These are phyloP conservation scores for Drosophila kuntzei DNA, from an alignment of 2,888 invertebrate species.

Conservation along the genomic window DNA sequence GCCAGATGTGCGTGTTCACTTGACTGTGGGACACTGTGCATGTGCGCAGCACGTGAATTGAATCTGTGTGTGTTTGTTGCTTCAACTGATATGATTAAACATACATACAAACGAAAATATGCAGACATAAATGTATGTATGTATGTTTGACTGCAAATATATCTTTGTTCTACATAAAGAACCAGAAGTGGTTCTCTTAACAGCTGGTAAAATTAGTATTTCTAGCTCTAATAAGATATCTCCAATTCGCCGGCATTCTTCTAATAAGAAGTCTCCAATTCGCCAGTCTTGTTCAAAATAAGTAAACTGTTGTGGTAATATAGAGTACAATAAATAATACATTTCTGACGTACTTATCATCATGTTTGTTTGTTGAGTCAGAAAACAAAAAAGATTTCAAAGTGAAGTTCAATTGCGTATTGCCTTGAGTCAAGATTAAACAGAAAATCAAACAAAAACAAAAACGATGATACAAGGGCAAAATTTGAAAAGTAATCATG, in stretches of 20 bases:
- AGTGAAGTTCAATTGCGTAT: slow-evolving; percentile 54
- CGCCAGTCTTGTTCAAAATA: neutral
- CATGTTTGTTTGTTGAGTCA: slow-evolving; percentile 1
- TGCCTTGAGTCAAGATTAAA: slow-evolving; percentile 54
- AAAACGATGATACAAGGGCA: slow-evolving; percentile 18
- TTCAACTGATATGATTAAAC: slow-evolving; percentile 19
- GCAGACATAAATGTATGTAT: neutral
- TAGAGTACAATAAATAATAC: neutral
- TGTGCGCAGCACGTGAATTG: slow-evolving; percentile 61
- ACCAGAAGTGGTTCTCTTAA: slow-evolving; percentile 12
- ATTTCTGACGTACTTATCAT: slow-evolving; percentile 13
- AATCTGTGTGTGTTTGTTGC: neutral
- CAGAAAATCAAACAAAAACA: slow-evolving; percentile 21
- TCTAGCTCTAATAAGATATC: neutral
- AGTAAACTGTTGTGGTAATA: neutral
- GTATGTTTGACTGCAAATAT: neutral
- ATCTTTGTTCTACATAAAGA: neutral
- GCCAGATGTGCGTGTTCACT: slow-evolving; percentile 3
- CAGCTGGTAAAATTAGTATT: neutral
- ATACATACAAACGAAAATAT: no score
- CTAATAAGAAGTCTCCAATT: no score
- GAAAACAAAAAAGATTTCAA: slow-evolving; percentile 32
- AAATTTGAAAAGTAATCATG: neutral
- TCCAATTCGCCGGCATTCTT: no score
- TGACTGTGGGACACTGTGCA: slow-evolving; percentile 47